These are phyloP conservation scores for Fringilla coelebs DNA, from an alignment of 2,797 vertebrate genomes.

Conservation along the genomic window DNA sequence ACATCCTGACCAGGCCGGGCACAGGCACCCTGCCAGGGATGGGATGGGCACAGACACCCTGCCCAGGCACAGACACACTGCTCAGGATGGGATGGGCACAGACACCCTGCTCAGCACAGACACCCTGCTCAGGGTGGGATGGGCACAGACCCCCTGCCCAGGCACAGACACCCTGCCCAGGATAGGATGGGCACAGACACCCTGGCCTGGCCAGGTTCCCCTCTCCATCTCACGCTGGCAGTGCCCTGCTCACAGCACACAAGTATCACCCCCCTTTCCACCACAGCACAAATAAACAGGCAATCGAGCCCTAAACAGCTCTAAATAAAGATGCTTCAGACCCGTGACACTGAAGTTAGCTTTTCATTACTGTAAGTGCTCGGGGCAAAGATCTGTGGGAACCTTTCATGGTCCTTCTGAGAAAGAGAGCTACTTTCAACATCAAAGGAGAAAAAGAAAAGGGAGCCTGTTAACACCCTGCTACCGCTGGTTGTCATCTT, in stretches of 20 bases:
- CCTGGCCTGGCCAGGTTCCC: not conserved
- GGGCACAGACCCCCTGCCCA: not conserved
- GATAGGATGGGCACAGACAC: too few relatives aligned
- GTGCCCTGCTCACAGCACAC: not conserved
- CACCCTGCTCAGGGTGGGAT: not conserved
- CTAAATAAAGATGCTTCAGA: not conserved
- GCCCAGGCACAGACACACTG: too few relatives aligned
- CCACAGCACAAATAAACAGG: not conserved
- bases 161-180: not conserved
- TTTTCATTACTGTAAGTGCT: not conserved
- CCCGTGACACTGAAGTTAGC: not conserved
- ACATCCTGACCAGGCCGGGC: too few relatives aligned
- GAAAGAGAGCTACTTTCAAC: not conserved
- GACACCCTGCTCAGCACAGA: too few relatives aligned
- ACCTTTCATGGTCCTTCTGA: not conserved
- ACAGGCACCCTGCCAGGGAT: not conserved
- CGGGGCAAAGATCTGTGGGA: not conserved
- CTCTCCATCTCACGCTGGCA: fast-evolving
- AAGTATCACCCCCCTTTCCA: not conserved
- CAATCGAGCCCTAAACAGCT: not conserved
- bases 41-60: too few relatives aligned
- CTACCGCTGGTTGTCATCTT: not conserved
- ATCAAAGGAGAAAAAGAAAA: not conserved
- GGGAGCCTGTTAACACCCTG: not conserved
- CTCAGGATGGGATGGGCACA: too few relatives aligned